Evolutionary conservation across 2,797 vertebrate species (phyloP).

Genomic region (Tolypeutes matacus): DNA sequence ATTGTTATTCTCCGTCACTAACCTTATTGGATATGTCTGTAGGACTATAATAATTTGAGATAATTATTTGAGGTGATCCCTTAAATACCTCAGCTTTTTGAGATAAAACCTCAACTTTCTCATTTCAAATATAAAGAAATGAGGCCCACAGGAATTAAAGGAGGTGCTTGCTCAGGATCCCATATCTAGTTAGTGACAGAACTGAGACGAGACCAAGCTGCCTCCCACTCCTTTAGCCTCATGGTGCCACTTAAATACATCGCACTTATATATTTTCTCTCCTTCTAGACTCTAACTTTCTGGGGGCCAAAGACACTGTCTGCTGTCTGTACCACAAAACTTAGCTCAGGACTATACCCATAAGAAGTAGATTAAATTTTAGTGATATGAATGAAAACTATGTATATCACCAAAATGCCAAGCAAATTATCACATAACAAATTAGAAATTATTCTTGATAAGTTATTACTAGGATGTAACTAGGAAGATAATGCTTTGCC

Average conservation of each 20-base stretch:
- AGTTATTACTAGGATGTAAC: background rate
- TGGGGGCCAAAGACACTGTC: background rate
- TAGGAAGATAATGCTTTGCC: background rate
- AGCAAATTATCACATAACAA: background rate
- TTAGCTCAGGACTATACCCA: background rate
- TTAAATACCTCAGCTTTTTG: background rate
- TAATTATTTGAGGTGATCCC: too few relatives aligned
- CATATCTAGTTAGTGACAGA: background rate
- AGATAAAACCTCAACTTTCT: background rate
- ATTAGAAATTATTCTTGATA: background rate
- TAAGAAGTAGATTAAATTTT: background rate
- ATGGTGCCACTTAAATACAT: background rate
- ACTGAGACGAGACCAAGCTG: too few relatives aligned
- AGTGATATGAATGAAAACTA: background rate
- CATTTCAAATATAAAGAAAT: background rate
- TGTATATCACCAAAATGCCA: background rate
- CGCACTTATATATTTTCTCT: background rate
- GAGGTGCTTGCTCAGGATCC: background rate
- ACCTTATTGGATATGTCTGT: constrained; percentile 1
- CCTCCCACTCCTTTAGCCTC: background rate
- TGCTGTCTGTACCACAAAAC: background rate
- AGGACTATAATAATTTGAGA: background rate
- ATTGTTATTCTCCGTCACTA: constrained; percentile 11
- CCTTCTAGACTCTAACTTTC: background rate
- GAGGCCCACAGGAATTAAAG: background rate